These are phyloP conservation scores for Coecobrya sp. DNA, from an alignment of 2,888 invertebrate species.

Conservation along the genomic window DNA sequence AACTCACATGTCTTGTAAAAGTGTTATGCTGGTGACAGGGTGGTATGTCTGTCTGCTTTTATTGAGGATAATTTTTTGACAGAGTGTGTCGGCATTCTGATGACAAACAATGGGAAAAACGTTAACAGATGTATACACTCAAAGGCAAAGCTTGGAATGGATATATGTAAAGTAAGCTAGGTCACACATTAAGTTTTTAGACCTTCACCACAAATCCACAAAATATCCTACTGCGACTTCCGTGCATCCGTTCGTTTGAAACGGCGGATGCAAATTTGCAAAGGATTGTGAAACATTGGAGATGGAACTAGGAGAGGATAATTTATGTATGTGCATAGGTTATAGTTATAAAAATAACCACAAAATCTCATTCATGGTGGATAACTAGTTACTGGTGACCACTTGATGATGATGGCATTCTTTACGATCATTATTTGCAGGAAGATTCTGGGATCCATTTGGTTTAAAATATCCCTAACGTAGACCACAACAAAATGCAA, in stretches of 20 bases:
- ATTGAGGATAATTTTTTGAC: neutral
- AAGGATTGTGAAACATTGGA: neutral
- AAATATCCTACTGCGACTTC: neutral
- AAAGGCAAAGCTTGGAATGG: too few species aligned
- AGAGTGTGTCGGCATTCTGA: neutral
- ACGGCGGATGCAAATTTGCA: neutral
- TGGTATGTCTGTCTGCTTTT: neutral
- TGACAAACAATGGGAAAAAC: too few species aligned
- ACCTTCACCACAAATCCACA: neutral
- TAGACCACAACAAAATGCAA: neutral
- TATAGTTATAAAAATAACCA: neutral
- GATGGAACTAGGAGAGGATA: slow-evolving; percentile 2
- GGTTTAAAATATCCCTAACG: neutral
- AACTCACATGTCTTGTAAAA: neutral
- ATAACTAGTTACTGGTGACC: neutral
- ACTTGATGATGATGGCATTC: neutral
- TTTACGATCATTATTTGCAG: neutral
- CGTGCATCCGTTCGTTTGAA: neutral
- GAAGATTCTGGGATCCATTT: neutral
- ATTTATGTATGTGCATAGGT: neutral
- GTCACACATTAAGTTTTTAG: neutral
- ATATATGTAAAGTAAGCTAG: neutral
- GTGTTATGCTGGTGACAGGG: neutral
- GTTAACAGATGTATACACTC: too few species aligned
- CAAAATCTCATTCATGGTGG: neutral